phyloP scores from a whole-genome alignment of 2,797 vertebrate species.

The Platalea minor region DNA sequence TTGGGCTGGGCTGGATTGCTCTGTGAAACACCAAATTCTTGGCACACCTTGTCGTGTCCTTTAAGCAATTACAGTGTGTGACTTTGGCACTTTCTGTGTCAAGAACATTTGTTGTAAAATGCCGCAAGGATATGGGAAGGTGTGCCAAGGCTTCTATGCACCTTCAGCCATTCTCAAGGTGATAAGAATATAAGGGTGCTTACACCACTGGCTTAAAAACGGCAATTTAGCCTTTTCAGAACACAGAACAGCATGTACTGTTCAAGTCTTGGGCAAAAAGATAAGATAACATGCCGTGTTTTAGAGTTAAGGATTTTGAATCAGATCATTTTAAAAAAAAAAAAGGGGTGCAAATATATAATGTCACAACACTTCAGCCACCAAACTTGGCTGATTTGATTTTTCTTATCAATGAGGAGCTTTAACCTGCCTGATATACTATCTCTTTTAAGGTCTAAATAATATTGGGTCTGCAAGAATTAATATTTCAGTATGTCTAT shows the following conservation, averaged over 20 bases:
- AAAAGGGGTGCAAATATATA: not conserved
- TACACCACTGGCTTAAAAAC: not conserved
- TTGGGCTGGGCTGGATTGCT: not conserved
- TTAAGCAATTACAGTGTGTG: not conserved
- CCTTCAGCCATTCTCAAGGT: not conserved
- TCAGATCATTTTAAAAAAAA: not conserved
- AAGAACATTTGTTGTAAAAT: not conserved
- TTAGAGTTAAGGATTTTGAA: not conserved
- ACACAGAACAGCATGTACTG: not conserved
- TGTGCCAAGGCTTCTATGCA: slow-evolving; percentile 13
- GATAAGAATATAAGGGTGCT: not conserved
- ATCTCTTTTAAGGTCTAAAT: not conserved
- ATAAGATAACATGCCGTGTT: not conserved
- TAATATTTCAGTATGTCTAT: not conserved
- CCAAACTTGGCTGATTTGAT: not conserved
- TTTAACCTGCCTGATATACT: not conserved
- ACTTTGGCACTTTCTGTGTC: not conserved
- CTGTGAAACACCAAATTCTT: not conserved
- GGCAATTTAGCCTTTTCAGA: not conserved
- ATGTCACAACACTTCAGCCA: not conserved
- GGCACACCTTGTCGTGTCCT: not conserved
- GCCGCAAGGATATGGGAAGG: not conserved
- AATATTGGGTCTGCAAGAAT: not conserved
- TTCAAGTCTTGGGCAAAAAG: not conserved
- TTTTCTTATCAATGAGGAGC: not conserved